Base-by-base conservation (phyloP, 2,888 invertebrate species). In the Clostera curtula region DNA sequence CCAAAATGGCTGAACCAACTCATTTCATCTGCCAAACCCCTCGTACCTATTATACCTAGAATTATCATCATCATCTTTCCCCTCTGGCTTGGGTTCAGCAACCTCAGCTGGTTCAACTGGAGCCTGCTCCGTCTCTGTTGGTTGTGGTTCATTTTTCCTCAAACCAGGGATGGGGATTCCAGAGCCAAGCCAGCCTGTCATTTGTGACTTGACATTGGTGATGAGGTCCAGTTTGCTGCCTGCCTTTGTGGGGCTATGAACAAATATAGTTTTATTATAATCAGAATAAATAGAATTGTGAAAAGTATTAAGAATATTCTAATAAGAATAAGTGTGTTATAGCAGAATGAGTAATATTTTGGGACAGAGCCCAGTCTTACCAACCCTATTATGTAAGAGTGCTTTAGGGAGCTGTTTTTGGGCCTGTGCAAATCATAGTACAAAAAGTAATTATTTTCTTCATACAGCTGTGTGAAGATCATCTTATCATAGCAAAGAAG, bases 41-140 rank as follows among this genome's bases (percentile, higher is more conserved):
- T 62, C 88, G 85, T 88, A 88, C 88, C 88, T 88, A 88, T 84
- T 88, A 84, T 89, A 92, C 92, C 92, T 92, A 80, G 92, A 92
- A 85, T 93, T 93, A 85, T 93, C 93, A 73, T 95, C 94, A 76
- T 95, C 93, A 58, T 94, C 93, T 71, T 88, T 88, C 22, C 60
- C 69, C 42, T 82, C 82, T 0, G 67, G 57, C 43, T 71, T 79
- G 19, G 66, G 53, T 25, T 77, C 74, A 0, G 67, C 64, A 5
- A 69, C 63, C 44, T 85, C 86, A 3, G 58, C 54, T n/a, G 71
- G 67, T 38, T 83, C 74, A n/a, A 52, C 54, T 17, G 83, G 74
- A 8, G 68, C 72, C 2, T 77, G 70, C 34, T 83, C 76, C 4
- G 74, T 64, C 36, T 87, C 84, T 0, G 59, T 84, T 8, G 75